Percentiles rank a stretch among this genome's conserved stretches.
Conservation (phyloP, 2,888 invertebrate genomes). For the Labia minor region DNA sequence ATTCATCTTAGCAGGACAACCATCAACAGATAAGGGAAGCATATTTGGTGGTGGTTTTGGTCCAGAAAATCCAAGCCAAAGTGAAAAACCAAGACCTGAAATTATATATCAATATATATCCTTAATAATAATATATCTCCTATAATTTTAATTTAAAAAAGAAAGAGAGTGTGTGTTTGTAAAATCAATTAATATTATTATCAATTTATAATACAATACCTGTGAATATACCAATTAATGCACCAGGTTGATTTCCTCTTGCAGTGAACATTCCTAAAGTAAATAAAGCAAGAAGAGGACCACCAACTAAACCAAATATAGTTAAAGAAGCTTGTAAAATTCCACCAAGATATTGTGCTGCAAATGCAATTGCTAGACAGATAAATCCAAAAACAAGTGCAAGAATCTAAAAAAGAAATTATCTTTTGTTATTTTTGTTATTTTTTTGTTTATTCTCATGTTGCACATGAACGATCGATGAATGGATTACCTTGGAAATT, state of each 20-base stretch:
- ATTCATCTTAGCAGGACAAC: conserved; percentile 38
- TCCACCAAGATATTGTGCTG: conserved; percentile 71
- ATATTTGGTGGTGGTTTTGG: conserved; percentile 52
- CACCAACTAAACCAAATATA: conserved; percentile 78
- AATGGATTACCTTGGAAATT: conserved; percentile 27
- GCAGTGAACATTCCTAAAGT: conserved; percentile 75
- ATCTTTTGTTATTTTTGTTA: too few species aligned
- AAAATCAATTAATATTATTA: not conserved
- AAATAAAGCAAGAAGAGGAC: conserved; percentile 76
- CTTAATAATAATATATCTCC: too few species aligned
- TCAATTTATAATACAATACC: too few species aligned
- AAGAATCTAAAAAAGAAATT: conserved; percentile 39
- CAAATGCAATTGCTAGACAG: conserved; percentile 69
- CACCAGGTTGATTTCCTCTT: conserved; percentile 52
- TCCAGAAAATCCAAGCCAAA: conserved; percentile 79
- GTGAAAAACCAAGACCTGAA: conserved; percentile 51
- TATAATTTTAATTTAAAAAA: too few species aligned
- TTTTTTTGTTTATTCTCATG: too few species aligned
- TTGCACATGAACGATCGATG: too few species aligned
- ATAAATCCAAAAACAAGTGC: conserved; percentile 62
- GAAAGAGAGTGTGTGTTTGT: too few species aligned
- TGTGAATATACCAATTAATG: not conserved
- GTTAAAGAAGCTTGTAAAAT: conserved; percentile 79
- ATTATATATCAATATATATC: conserved; percentile 43
- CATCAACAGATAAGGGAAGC: conserved; percentile 47